Evolutionary conservation across 1,140 invertebrate species (phyloP).

Genomic region (Chelonus insularis): DNA sequence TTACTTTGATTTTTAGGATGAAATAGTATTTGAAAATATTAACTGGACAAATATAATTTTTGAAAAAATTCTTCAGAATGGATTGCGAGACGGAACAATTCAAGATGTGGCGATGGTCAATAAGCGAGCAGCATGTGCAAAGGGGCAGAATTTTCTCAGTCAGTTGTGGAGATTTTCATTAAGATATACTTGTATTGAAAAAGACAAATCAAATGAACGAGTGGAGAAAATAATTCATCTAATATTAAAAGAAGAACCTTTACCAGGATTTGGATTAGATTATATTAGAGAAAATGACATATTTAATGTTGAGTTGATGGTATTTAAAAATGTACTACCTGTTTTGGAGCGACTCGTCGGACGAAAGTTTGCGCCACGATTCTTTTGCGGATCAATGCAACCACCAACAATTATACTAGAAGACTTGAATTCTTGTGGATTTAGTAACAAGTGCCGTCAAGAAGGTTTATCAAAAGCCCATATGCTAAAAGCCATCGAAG

Average conservation of each 20-base stretch:
- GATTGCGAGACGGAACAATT: not conserved
- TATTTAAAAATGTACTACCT: conserved; percentile 7
- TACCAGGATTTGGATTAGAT: conserved; percentile 14
- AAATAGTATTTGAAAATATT: conserved; percentile 5
- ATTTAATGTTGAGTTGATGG: conserved; percentile 7
- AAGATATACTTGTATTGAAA: not conserved
- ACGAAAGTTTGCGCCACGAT: conserved; percentile 9
- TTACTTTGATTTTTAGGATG: conserved; percentile 1
- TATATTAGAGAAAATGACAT: conserved; percentile 10
- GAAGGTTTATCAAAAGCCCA: conserved; percentile 3
- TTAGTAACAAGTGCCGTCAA: conserved; percentile 3
- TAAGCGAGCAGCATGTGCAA: not conserved
- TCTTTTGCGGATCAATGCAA: conserved; percentile 1
- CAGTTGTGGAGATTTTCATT: conserved; percentile 14
- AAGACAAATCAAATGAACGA: not conserved
- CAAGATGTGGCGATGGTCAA: conserved; percentile 11
- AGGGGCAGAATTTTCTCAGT: conserved; percentile 16
- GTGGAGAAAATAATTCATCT: conserved; percentile 4
- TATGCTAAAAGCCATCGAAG: conserved; percentile 14
- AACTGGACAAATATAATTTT: conserved; percentile 17
- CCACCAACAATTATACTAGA: conserved; percentile 12
- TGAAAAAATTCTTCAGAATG: conserved; percentile 6
- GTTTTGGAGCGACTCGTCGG: not conserved
- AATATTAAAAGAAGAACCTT: conserved; percentile 13
- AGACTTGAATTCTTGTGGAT: conserved; percentile 6